Evolutionary conservation across 2,113 vertebrate species (phyloP).

Genomic region (Diphyllodes magnificus): DNA sequence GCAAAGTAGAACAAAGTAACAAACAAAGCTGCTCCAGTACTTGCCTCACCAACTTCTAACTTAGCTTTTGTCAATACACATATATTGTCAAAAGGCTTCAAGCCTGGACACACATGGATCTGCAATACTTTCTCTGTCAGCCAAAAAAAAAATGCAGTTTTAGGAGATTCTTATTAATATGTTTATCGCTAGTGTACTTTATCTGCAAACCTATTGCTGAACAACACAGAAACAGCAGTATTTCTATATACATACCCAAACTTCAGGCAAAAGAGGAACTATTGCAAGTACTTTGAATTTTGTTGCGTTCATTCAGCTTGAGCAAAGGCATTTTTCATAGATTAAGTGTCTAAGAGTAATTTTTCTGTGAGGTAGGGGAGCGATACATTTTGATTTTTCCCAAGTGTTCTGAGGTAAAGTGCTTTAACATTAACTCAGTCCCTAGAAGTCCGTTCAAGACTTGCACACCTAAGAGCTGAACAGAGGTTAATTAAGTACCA

Average conservation of each 20-base stretch:
- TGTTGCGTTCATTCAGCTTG: neutral
- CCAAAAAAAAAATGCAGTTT: neutral
- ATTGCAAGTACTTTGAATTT: neutral
- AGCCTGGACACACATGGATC: neutral
- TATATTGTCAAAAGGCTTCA: neutral
- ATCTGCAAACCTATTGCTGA: neutral
- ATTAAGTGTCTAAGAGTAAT: neutral
- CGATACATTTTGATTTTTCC: neutral
- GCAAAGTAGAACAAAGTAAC: neutral
- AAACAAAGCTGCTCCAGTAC: neutral
- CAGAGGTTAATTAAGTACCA: neutral
- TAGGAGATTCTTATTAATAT: neutral
- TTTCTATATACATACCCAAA: neutral
- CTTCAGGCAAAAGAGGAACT: neutral
- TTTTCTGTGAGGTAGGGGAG: neutral
- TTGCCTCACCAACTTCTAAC: neutral
- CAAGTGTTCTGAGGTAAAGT: neutral
- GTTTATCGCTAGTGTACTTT: neutral
- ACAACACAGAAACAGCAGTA: neutral
- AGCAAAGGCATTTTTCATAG: neutral
- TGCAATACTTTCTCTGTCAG: neutral
- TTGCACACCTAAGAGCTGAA: neutral
- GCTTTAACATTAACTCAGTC: neutral
- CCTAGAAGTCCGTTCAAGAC: neutral
- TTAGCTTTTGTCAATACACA: neutral